Percentiles rank a stretch among this genome's conserved stretches.
Evolutionary conservation across 2,113 vertebrate genomes (phyloP).

Genomic region (Zingel zingel): DNA sequence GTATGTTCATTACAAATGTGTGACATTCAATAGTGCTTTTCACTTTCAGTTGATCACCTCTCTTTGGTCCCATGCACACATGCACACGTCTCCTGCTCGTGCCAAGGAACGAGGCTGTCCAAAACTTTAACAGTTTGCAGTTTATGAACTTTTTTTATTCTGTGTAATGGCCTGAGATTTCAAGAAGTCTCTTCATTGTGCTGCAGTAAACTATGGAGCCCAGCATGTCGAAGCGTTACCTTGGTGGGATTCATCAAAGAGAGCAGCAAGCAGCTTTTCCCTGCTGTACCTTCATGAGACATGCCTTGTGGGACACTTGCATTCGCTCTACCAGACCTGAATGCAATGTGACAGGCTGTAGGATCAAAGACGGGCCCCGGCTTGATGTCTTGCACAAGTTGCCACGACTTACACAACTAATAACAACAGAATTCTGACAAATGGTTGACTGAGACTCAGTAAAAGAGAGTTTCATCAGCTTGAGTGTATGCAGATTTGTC

Average conservation of each 20-base stretch:
- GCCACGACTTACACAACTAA: slow-evolving; percentile 1
- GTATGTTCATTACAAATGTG: slow-evolving; percentile 39
- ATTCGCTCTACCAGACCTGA: slow-evolving; percentile 54
- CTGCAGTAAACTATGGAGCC: slow-evolving; percentile 41
- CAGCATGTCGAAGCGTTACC: slow-evolving; percentile 35
- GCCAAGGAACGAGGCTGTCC: background rate
- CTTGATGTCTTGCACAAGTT: slow-evolving; percentile 37
- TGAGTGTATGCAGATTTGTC: slow-evolving; percentile 11
- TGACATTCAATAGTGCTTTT: slow-evolving; percentile 6
- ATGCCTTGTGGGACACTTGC: slow-evolving; percentile 68
- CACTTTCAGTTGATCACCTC: slow-evolving; percentile 19
- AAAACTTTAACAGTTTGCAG: slow-evolving; percentile 4
- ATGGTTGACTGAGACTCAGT: slow-evolving; percentile 2
- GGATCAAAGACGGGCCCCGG: slow-evolving; percentile 58
- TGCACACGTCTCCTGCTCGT: background rate
- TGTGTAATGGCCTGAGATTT: background rate
- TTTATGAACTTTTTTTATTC: slow-evolving; percentile 2
- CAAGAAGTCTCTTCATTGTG: background rate
- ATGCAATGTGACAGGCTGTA: slow-evolving; percentile 63
- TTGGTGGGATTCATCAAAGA: slow-evolving; percentile 73
- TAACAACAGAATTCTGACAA: slow-evolving; percentile 30
- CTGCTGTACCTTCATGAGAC: slow-evolving; percentile 62
- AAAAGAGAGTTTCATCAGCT: slow-evolving; percentile 4
- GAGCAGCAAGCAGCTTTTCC: slow-evolving; percentile 64
- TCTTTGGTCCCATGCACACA: background rate